Base-by-base conservation (phyloP, 2,888 invertebrate species). In the Euproctis similis region DNA sequence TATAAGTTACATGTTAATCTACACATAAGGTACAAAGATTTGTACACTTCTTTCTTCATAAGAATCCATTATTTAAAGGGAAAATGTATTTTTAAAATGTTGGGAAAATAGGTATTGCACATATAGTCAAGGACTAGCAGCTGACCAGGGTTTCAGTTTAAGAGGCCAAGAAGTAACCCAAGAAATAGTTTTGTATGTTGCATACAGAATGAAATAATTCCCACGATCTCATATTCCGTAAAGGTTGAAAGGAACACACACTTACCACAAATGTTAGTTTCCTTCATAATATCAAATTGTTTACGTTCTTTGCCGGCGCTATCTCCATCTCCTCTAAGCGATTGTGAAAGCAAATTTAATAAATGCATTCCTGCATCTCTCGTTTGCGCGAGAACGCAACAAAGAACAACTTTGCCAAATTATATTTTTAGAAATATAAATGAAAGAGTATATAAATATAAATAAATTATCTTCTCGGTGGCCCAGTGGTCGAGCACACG, bases 281-380 rank as follows among this genome's bases (percentile, higher is more conserved):
- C 3, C 9, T 8, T 28, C 10, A 26, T 13, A 12, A 21, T 28
- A 23, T n/a, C 6, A 16, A 26, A 16, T 28, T 28, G 23, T 13
- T 12, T 16, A 9, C 13, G 14, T n/a, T n/a, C n/a, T n/a, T n/a
- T n/a, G n/a, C n/a, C n/a, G n/a, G 18, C 30, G 36, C 31, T 37
- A 41, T 26, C 26, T 9, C 21, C 2, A 2, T 16, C 21, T 24
- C 23, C 21, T 24, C 33, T 23, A 36, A 42, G 33, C 31, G 30
- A 38, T 51, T 34, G 37, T 32, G 38, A 40, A 51, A 51, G 44
- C 44, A 52, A 49, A 47, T 52, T 47, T 48, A 49, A 49, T 52
- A 52, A 52, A 47, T 42, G 48, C 49, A 44, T 51, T 14, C 14
- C n/a, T n/a, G n/a, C n/a, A n/a, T n/a, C n/a, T n/a, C n/a, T n/a